Evolutionary conservation across 2,113 vertebrate species (phyloP).

Genomic region (Gymnogyps californianus): DNA sequence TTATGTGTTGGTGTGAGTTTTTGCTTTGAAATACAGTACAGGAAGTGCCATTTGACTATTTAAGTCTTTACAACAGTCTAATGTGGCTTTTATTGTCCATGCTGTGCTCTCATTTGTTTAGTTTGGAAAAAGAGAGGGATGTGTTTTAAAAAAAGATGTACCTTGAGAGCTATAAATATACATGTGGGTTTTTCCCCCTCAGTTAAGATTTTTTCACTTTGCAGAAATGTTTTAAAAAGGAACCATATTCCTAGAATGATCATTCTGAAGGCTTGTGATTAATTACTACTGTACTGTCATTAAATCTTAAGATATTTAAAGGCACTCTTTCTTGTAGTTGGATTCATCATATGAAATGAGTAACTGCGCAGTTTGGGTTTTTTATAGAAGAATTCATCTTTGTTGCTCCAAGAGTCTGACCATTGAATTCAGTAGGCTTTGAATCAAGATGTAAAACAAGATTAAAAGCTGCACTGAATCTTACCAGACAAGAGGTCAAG

Average conservation of each 20-base stretch:
- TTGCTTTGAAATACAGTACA: background rate
- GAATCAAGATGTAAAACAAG: background rate
- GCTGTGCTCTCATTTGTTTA: background rate
- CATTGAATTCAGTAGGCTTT: background rate
- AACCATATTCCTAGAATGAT: background rate
- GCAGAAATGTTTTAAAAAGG: background rate
- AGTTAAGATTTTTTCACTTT: background rate
- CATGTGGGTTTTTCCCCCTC: background rate
- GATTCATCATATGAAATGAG: background rate
- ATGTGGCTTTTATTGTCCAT: background rate
- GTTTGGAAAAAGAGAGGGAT: background rate
- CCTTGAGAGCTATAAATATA: background rate
- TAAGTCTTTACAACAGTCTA: background rate
- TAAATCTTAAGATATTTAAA: constrained; percentile 25
- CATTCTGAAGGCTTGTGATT: constrained; percentile 6
- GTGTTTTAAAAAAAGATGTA: background rate
- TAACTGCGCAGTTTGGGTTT: background rate
- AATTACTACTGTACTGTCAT: background rate
- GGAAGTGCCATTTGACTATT: background rate
- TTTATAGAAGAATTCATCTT: background rate
- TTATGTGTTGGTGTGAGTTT: background rate
- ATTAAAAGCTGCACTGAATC: background rate
- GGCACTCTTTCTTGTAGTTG: background rate
- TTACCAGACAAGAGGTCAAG: background rate
- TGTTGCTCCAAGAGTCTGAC: background rate